Base-by-base conservation (phyloP, 2,888 invertebrate genomes). In the Erebia palarica region DNA sequence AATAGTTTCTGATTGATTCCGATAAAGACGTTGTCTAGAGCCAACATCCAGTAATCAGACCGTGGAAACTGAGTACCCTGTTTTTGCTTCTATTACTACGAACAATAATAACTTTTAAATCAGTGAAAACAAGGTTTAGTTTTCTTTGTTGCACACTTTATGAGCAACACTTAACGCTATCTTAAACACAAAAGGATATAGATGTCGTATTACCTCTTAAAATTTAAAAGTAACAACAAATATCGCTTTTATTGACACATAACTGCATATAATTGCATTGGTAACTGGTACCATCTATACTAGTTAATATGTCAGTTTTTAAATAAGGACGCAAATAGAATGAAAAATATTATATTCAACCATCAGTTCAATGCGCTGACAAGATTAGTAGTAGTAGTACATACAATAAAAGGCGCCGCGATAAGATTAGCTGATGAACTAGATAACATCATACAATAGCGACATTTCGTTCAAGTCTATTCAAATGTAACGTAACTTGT, bases 1-100 rank as follows among this genome's bases (percentile, higher is more conserved):
- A 68, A 65, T 72, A 78, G 76, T 80, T 80, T 79, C 90, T 89
- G 92, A 93, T 93, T 87, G 84, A 84, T 85, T 84, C 84, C 89
- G 91, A 92, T 92, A 92, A 88, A 91, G 91, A 90, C 87, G 87
- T 84, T 87, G 90, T 90, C 91, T 91, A 89, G 91, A 92, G 93
- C 90, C 93, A 93, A 93, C 91, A 93, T 91, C 93, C 93, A 92
- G 83, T 91, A 91, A 93, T 92, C 91, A 93, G 93, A 93, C 92
- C 93, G 93, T 93, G 92, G 91, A 91, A 92, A 90, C 92, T 91
- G 91, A 85, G 86, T 88, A 87, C 87, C 84, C 86, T 86, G 89
- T 85, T 86, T 83, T 86, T 82, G 82, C 82, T 83, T 78, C 81
- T 81, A 81, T 77, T 79, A 75, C 76, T 77, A 77, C 81, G 81